phyloP scores from a whole-genome alignment of 2,797 vertebrate species.

The Sebastiscus albofasciatus region DNA sequence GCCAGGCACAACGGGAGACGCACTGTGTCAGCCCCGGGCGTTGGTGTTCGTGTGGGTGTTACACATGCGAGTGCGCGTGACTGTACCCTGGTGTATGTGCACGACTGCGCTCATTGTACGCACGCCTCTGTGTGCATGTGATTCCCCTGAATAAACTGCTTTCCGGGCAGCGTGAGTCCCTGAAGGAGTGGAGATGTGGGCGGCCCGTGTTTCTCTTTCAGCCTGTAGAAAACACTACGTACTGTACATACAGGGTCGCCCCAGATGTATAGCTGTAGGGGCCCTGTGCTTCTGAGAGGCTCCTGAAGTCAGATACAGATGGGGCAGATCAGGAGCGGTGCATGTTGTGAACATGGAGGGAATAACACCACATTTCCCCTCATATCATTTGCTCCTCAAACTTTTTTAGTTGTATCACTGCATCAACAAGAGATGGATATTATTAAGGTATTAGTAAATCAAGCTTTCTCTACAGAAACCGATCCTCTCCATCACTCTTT shows the following conservation, averaged over 20 bases:
- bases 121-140: slow-evolving; percentile 18
- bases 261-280: neutral
- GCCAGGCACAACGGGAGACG: neutral
- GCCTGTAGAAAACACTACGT: slow-evolving; percentile 9
- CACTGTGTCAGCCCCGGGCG: neutral
- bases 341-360: neutral
- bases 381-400: neutral
- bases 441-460: neutral
- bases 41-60: neutral
- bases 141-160: slow-evolving; percentile 48
- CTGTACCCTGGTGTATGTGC: neutral
- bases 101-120: neutral
- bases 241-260: neutral
- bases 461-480: neutral
- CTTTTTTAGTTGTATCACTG: neutral
- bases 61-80: neutral
- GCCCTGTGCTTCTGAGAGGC: neutral
- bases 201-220: slow-evolving; percentile 27
- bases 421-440: neutral
- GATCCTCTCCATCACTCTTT: neutral
- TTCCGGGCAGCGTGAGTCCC: slow-evolving; percentile 41
- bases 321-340: neutral
- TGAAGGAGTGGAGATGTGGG: slow-evolving; percentile 38
- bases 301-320: neutral
- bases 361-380: neutral